Evolutionary conservation across 1,140 invertebrate species (phyloP).

Genomic region (Drosophila guanche): DNA sequence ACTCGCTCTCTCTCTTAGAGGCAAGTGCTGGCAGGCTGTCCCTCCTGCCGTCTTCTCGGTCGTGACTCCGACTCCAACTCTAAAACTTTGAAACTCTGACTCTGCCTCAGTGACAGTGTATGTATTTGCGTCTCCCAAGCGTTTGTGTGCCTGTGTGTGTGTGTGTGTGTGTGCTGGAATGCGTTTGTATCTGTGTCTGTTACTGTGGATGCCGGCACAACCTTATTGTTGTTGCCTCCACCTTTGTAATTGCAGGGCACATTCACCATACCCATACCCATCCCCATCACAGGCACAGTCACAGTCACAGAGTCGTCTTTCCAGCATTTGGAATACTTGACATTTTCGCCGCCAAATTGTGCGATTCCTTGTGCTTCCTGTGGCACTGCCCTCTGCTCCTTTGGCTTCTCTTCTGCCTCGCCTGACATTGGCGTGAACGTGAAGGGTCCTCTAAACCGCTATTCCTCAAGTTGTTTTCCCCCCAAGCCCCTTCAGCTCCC

Average conservation of each 20-base stretch:
- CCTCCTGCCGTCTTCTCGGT: conserved; percentile 20
- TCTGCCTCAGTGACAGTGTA: conserved; percentile 14
- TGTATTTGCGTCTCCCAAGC: conserved; percentile 16
- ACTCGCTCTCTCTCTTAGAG: too few relatives aligned
- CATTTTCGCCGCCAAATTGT: conserved; percentile 80
- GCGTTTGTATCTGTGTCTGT: conserved; percentile 14
- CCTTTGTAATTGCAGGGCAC: conserved; percentile 52
- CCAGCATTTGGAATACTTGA: conserved; percentile 67
- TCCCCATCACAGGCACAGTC: conserved; percentile 19
- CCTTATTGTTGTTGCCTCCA: conserved; percentile 53
- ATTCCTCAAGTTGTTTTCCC: conserved; percentile 21
- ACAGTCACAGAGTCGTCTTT: conserved; percentile 38
- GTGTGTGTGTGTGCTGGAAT: conserved; percentile 6
- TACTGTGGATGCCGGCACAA: conserved; percentile 40
- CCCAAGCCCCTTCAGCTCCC: conserved; percentile 11
- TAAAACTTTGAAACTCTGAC: conserved; percentile 2
- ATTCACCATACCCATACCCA: too few relatives aligned
- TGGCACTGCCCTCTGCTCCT: conserved; percentile 14
- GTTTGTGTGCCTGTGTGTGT: conserved; percentile 9
- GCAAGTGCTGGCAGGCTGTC: too few relatives aligned
- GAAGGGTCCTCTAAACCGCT: conserved; percentile 39
- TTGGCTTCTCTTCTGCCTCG: not conserved
- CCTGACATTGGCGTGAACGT: conserved; percentile 64
- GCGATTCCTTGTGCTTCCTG: conserved; percentile 57
- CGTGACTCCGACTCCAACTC: conserved; percentile 17